Percentiles rank a stretch among this genome's conserved stretches.
These are phyloP conservation scores for Entelurus aequoreus DNA, from an alignment of 2,113 vertebrate species.

Conservation along the genomic window DNA sequence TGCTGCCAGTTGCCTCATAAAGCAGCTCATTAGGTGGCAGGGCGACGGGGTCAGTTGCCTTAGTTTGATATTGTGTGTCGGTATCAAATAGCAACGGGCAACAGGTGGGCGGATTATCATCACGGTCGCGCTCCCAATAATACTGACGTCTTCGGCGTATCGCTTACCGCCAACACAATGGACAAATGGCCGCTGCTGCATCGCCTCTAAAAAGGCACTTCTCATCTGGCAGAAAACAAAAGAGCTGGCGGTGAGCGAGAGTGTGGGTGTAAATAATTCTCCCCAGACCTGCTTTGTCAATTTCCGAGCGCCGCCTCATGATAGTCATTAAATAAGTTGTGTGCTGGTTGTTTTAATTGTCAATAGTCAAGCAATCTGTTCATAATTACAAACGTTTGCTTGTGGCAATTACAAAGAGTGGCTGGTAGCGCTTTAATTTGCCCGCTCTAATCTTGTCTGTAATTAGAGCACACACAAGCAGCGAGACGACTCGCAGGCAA, in stretches of 20 bases:
- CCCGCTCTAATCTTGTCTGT: constrained; percentile 79
- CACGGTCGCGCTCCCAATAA: constrained; percentile 58
- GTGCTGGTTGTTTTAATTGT: constrained; percentile 79
- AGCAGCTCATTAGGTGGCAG: constrained; percentile 54
- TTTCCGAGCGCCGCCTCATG: constrained; percentile 68
- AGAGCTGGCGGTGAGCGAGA: constrained; percentile 15
- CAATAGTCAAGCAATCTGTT: constrained; percentile 81
- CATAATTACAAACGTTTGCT: constrained; percentile 86
- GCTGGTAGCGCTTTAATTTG: constrained; percentile 79
- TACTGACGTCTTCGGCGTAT: constrained; percentile 53
- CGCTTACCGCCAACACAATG: constrained; percentile 53
- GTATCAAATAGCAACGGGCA: constrained; percentile 57
- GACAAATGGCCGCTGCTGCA: constrained; percentile 17
- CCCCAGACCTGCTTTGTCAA: constrained; percentile 64
- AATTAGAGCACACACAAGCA: constrained; percentile 81
- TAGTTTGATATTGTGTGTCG: constrained; percentile 53
- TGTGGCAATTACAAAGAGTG: constrained; percentile 81
- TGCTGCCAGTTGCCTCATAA: constrained; percentile 39
- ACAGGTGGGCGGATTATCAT: constrained; percentile 64
- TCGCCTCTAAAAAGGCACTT: too few species aligned
- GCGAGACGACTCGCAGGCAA: constrained; percentile 70
- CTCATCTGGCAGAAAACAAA: constrained; percentile 24
- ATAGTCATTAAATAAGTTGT: constrained; percentile 79
- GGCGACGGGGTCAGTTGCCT: constrained; percentile 54
- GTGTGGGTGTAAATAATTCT: constrained; percentile 48